Evolutionary conservation across 2,797 vertebrate genomes (phyloP).

Genomic region (Micrastur ruficollis): DNA sequence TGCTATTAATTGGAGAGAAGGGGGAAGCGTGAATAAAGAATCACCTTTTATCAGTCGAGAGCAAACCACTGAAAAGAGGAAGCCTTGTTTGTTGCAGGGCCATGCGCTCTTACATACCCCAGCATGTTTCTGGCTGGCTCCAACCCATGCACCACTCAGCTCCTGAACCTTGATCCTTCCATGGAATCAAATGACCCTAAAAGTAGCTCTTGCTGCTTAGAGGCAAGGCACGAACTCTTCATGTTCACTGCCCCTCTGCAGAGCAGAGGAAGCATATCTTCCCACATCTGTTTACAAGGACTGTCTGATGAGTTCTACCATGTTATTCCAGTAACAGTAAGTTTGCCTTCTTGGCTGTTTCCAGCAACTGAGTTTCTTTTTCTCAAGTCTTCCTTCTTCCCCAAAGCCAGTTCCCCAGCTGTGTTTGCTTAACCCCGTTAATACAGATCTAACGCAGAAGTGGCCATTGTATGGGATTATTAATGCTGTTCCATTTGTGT

Average conservation of each 20-base stretch:
- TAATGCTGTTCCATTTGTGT: background rate
- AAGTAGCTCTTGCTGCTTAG: background rate
- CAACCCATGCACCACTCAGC: background rate
- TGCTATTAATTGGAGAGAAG: background rate
- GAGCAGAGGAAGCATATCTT: background rate
- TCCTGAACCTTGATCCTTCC: background rate
- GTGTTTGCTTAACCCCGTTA: background rate
- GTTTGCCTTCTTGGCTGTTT: background rate
- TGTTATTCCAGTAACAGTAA: background rate
- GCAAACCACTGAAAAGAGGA: background rate
- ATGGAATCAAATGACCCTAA: rapidly evolving
- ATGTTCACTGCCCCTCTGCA: background rate
- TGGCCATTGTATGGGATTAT: background rate
- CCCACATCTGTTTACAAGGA: background rate
- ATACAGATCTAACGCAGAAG: background rate
- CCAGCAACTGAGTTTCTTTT: background rate
- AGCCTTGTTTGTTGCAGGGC: background rate
- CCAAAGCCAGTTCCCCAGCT: background rate
- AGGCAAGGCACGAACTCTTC: background rate
- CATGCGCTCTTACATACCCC: rapidly evolving
- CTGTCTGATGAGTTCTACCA: background rate
- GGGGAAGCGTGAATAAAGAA: background rate
- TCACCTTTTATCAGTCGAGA: background rate
- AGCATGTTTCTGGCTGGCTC: background rate
- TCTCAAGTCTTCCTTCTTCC: background rate